Evolutionary conservation across 2,888 invertebrate species (phyloP).

Genomic region (Drosophila mimica): DNA sequence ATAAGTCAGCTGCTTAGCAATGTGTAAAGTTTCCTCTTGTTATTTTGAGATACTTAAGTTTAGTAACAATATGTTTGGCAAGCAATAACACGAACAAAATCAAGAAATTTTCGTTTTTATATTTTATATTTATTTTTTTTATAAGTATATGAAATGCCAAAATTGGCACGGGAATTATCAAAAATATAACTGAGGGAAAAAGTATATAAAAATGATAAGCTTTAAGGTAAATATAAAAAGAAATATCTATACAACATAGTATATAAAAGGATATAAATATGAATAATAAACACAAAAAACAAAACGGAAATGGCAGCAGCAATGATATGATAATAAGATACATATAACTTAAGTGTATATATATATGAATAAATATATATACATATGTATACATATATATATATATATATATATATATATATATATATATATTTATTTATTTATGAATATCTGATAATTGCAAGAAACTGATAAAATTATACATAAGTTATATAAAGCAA

Average conservation of each 20-base stretch:
- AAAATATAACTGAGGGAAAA: slow-evolving; percentile 31
- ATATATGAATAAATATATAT: slow-evolving; percentile 49
- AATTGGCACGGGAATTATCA: slow-evolving; percentile 31
- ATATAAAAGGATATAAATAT: slow-evolving; percentile 32
- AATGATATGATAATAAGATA: slow-evolving; percentile 59
- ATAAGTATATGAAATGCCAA: slow-evolving; percentile 22
- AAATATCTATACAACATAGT: slow-evolving; percentile 53
- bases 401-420: slow-evolving; percentile 46
- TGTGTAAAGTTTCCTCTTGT: background rate
- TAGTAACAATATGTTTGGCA: slow-evolving; percentile 16
- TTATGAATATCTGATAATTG: slow-evolving; percentile 64
- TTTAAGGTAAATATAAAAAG: slow-evolving; percentile 58
- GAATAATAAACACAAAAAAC: slow-evolving; percentile 37
- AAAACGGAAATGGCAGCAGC: slow-evolving; percentile 41
- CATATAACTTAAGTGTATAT: slow-evolving; percentile 55
- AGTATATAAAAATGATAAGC: slow-evolving; percentile 54
- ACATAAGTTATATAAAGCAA: slow-evolving; percentile 58
- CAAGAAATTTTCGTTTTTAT: slow-evolving; percentile 5
- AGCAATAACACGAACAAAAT: slow-evolving; percentile 40
- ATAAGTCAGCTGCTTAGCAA: slow-evolving; percentile 46
- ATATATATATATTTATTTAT: slow-evolving; percentile 42
- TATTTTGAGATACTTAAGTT: slow-evolving; percentile 13
- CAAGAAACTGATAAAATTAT: slow-evolving; percentile 74
- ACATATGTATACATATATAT: slow-evolving; percentile 13
- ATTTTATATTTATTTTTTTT: too few relatives aligned